Evolutionary conservation across 2,888 invertebrate genomes (phyloP), one percentile per base, ranked within the genome.

Genomic region (Crossocerus cetratus): DNA sequence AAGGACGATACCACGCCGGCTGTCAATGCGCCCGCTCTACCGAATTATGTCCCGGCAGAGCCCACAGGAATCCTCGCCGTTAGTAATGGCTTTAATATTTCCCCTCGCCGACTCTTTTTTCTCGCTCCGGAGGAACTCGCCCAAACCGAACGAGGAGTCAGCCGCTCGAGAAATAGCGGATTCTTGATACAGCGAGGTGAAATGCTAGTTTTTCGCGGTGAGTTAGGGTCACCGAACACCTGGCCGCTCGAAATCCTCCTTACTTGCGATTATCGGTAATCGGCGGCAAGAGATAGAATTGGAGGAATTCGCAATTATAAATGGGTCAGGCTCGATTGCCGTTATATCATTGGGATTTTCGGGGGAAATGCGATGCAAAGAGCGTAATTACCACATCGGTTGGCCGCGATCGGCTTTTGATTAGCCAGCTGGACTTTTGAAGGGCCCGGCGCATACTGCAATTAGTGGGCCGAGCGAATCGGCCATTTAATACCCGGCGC

Each of bases 61-160:
- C 49, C 49, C 49, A 2, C 14, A 4, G 49, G 49, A 49, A 49
- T 49, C n/a, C n/a, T 32, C 32, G 70, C 78, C 78, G 80, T 81
- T 83, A 80, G 68, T 74, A 77, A 81, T 74, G 70, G 72, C 82
- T 78, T 77, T 82, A 83, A 84, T 84, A 82, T 76, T 65, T 73
- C 60, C 67, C 49, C 59, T 32, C 32, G 5, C 8, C n/a, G n/a
- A n/a, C n/a, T n/a, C 11, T 32, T 32, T 32, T 32, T 11, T 5
- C 11, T 11, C 32, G 32, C 32, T 32, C 32, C 32, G 2, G 8
- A 13, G 59, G 32, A 53, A 59, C 13, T 32, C 11, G 8, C 11
- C 11, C 8, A 32, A 32, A 32, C 32, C 32, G 8, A 32, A 32
- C 8, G 8, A 32, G 8, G 32, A 32, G 32, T 32, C 32, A 32